Evolutionary conservation across 2,888 invertebrate species (phyloP).

Genomic region (Vandiemenella viatica): DNA sequence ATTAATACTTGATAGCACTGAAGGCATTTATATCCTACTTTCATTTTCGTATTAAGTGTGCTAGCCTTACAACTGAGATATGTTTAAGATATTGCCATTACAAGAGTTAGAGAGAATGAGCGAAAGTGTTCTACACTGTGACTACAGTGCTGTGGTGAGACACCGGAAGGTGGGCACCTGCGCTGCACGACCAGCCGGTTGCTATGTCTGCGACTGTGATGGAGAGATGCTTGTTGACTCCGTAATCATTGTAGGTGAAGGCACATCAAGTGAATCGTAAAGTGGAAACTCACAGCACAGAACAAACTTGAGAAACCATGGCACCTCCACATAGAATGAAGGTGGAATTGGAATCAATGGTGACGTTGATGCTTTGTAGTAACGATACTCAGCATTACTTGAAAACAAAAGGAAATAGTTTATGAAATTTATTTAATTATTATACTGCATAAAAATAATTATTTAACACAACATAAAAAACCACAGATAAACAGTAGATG

Average conservation of each 20-base stretch:
- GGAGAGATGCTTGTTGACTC: constrained; percentile 56
- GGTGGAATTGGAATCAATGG: constrained; percentile 81
- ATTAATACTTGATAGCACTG: no score
- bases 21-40: no score
- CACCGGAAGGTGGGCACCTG: background rate
- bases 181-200: constrained; percentile 19
- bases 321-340: constrained; percentile 73
- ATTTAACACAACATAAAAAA: background rate
- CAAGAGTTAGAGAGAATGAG: no score
- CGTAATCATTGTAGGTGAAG: constrained; percentile 44
- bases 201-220: constrained; percentile 57
- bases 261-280: constrained; percentile 56
- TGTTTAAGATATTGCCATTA: no score
- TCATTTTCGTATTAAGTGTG: no score
- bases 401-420: constrained; percentile 19
- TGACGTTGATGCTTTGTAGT: constrained; percentile 77
- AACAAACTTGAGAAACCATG: constrained; percentile 63
- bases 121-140: no score
- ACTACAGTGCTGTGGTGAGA: background rate
- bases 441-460: constrained; percentile 1
- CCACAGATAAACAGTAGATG: no score
- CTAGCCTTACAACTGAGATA: no score
- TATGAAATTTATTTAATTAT: background rate
- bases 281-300: constrained; percentile 81
- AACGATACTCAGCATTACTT: constrained; percentile 70